Percentiles rank a stretch among this genome's conserved stretches.
Evolutionary conservation across 2,797 vertebrate genomes (phyloP).

Genomic region (Cheirogaleus major): DNA sequence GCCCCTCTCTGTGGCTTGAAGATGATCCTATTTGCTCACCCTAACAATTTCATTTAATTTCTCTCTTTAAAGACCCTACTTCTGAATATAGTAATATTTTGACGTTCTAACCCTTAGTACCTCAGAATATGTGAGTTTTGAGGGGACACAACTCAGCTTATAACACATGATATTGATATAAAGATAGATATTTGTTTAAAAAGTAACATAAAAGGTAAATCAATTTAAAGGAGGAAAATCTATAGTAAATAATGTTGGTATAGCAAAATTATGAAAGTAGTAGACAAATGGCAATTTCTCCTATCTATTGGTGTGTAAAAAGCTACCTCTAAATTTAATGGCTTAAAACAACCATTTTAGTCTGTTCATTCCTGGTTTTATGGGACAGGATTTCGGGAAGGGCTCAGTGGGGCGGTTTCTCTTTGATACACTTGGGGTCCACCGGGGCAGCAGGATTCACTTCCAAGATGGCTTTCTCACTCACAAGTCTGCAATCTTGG

Average conservation of each 20-base stretch:
- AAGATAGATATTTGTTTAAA: background rate
- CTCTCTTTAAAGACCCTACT: background rate
- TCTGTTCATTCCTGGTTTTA: background rate
- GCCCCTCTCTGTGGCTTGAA: background rate
- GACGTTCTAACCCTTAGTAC: background rate
- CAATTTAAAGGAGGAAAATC: background rate
- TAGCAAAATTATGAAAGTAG: background rate
- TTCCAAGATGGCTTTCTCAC: no score
- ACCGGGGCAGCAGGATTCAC: background rate
- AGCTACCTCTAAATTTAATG: no score
- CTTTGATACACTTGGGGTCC: background rate
- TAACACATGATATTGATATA: background rate
- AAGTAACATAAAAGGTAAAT: background rate
- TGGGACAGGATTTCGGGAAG: background rate
- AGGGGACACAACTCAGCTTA: background rate
- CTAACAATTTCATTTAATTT: background rate
- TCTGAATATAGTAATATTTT: background rate
- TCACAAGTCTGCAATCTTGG: background rate
- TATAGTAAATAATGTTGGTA: background rate
- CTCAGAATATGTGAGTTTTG: background rate
- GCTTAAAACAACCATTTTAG: background rate
- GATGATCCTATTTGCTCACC: background rate
- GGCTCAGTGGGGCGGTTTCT: background rate
- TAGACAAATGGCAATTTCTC: background rate
- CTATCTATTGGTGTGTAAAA: background rate